A percentile compares a stretch with the other conserved stretches of the same genome.
Evolutionary conservation across 2,113 vertebrate genomes (phyloP).

Genomic region (Ploceus nigricollis): DNA sequence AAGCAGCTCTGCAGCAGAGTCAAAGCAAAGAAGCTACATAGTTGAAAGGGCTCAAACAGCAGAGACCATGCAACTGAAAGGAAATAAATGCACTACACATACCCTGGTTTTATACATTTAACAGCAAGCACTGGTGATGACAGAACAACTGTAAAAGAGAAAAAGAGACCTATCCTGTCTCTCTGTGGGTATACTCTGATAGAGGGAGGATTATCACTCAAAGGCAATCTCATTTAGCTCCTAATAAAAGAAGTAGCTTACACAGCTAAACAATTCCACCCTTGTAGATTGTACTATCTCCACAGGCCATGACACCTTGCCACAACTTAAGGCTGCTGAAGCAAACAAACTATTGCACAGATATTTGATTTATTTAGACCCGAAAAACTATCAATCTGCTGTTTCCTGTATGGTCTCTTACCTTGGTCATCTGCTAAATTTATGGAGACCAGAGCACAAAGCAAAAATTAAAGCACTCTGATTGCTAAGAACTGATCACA

Average conservation of each 20-base stretch:
- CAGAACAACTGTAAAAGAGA: constrained; percentile 16
- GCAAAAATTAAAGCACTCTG: background rate
- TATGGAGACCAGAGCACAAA: background rate
- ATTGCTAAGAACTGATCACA: background rate
- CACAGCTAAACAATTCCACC: background rate
- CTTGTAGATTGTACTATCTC: background rate
- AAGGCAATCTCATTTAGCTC: background rate
- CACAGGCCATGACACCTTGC: background rate
- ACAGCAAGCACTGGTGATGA: constrained; percentile 25
- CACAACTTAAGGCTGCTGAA: background rate
- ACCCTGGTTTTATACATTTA: constrained; percentile 11
- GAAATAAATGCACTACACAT: background rate
- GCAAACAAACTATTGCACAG: background rate
- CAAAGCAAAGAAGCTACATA: background rate
- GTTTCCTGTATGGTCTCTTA: background rate
- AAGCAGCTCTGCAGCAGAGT: background rate
- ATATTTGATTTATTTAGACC: background rate
- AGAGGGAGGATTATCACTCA: background rate
- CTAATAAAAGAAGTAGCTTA: background rate
- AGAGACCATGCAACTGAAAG: constrained; percentile 1
- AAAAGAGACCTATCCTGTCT: background rate
- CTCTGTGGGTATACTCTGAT: background rate
- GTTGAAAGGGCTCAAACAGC: background rate
- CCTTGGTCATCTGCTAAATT: background rate
- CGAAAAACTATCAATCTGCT: background rate